Base-by-base conservation (phyloP, 2,888 invertebrate genomes). In the Leuctra nigra region DNA sequence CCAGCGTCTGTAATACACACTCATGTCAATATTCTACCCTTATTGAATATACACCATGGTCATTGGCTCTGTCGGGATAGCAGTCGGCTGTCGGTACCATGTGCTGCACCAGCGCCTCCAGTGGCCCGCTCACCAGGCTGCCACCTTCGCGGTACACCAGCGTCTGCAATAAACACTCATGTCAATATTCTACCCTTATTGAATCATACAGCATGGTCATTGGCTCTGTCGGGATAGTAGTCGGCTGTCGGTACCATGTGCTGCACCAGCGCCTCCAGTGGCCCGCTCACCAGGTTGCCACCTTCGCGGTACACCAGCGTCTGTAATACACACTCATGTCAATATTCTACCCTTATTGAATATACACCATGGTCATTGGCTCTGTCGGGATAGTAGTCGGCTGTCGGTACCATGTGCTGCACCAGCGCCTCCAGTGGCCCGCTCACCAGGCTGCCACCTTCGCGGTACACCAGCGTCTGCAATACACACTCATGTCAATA, bases 231-330 rank as follows among this genome's bases (percentile, higher is more conserved):
- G 25, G 91, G 91, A 72, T 87, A 89, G 73, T 91, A 90, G 65
- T 86, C 85, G 54, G 86, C 84, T 22, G 94, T 93, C 25, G 96
- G 97, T 57, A 95, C 87, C 74, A 95, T 84, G 75, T 95, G 92
- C 69, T 90, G 89, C 55, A 95, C 86, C 61, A 97, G 77, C 1
- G 91, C 86, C 60, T 94, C 91, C 65, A 95, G 72, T 1, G 90
- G 84, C 14, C 92, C 96, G 53, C 92, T 91, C 65, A 87, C 79
- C 66, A 91, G 78, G 69, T 86, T 86, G 2, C 87, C 88, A 1
- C 87, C 88, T 69, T 90, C 88, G 60, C 86, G 79, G 71, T 87
- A 90, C 61, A 87, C 86, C 64, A 87, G 72, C 14, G 81, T 79
- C 82, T 83, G 73, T 39, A 69, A 71, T 11, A 29, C 6, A 29